Conservation (phyloP, 2,113 vertebrate genomes). For the Ciconia maguari region DNA sequence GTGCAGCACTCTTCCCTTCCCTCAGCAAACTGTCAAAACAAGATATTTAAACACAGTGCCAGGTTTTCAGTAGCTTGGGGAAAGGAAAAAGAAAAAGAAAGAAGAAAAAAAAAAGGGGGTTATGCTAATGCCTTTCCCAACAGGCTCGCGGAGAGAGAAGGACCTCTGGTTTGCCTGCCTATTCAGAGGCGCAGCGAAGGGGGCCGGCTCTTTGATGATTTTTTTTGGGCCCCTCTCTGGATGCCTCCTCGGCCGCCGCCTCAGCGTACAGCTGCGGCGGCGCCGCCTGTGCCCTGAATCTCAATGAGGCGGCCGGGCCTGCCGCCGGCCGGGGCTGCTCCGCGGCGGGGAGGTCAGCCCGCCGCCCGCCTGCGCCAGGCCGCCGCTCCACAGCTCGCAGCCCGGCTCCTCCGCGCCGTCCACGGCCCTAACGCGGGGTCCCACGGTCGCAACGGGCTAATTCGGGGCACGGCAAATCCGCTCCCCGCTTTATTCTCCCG, state of each 20-base stretch:
- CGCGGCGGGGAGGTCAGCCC: conserved; percentile 73
- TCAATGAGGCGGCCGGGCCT: conserved; percentile 77
- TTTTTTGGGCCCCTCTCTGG: conserved; percentile 74
- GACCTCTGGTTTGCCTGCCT: conserved; percentile 62
- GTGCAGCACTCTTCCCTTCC: background rate
- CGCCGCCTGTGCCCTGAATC: conserved; percentile 79
- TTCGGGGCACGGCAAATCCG: conserved; percentile 38
- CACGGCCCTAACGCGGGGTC: conserved; percentile 8
- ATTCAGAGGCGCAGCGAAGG: conserved; percentile 63
- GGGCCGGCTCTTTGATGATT: conserved; percentile 69
- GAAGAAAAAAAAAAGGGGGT: background rate
- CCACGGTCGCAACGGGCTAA: background rate
- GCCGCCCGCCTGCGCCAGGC: background rate
- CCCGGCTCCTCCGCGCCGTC: background rate
- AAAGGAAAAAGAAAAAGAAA: background rate
- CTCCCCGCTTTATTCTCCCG: background rate
- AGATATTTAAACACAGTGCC: background rate
- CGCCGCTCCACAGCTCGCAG: background rate
- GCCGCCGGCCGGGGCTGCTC: conserved; percentile 67
- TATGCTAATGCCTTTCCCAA: conserved; percentile 61
- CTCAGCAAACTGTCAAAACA: conserved; percentile 10
- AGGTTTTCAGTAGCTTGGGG: conserved; percentile 20
- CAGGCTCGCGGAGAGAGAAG: background rate
- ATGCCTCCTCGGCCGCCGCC: conserved; percentile 73
- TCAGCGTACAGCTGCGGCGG: conserved; percentile 83